Evolutionary conservation across 2,797 vertebrate species (phyloP).

Genomic region (Neopelma chrysocephalum): DNA sequence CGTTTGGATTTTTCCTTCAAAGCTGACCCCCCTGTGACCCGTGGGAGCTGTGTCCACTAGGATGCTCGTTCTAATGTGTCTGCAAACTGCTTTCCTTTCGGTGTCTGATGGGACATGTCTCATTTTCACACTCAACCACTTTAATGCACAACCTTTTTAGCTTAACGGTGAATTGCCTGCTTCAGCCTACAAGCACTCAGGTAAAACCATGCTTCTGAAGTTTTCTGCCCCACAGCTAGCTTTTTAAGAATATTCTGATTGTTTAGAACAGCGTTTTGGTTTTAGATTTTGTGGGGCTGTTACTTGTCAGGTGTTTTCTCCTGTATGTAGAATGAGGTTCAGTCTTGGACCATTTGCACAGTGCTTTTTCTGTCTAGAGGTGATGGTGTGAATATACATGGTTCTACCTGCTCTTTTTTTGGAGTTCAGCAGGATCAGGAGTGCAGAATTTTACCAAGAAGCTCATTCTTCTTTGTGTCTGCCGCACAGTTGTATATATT

Average conservation of each 20-base stretch:
- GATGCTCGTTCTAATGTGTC: conserved; percentile 61
- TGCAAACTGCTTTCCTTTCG: conserved; percentile 11
- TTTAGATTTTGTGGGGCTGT: neutral
- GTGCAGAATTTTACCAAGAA: neutral
- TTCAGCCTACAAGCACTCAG: neutral
- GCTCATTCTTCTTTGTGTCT: neutral
- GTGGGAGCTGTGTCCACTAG: conserved; percentile 81
- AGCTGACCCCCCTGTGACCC: conserved; percentile 87
- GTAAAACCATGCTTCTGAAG: neutral
- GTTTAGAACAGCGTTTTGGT: neutral
- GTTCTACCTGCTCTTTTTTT: neutral
- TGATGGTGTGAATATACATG: neutral
- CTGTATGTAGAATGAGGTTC: neutral
- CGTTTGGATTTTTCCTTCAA: conserved; percentile 85
- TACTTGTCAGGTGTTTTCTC: neutral
- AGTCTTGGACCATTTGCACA: neutral
- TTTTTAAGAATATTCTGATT: neutral
- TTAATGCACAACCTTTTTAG: neutral
- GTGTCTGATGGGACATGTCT: neutral
- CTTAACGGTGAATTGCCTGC: neutral
- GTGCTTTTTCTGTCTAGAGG: neutral
- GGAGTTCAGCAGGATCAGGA: neutral
- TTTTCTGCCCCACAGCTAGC: neutral
- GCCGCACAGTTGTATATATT: neutral
- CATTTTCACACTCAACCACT: neutral